These are phyloP conservation scores for Oenanthe oenanthe DNA, from an alignment of 2,113 vertebrate genomes.

Conservation along the genomic window DNA sequence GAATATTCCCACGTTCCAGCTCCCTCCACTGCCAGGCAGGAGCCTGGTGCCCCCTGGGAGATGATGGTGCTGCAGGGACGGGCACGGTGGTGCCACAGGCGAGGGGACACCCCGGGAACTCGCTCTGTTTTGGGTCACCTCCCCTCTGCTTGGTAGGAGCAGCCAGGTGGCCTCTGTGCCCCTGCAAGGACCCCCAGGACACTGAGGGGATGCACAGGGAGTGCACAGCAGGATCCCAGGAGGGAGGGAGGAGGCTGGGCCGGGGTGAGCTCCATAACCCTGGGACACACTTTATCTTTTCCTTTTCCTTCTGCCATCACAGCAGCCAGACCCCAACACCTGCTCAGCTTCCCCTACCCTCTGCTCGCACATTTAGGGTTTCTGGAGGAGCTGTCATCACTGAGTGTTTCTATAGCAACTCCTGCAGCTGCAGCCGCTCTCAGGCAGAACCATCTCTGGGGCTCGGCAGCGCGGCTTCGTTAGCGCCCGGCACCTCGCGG, in stretches of 20 bases:
- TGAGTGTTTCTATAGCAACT: constrained; percentile 54
- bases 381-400: not conserved
- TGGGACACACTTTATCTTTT: fast-evolving
- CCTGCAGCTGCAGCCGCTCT: not conserved
- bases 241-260: not conserved
- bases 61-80: fast-evolving
- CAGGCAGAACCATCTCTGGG: not conserved
- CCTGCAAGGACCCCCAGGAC: fast-evolving
- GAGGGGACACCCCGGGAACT: not conserved
- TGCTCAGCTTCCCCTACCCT: not conserved
- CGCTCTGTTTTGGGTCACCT: not conserved
- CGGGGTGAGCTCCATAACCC: fast-evolving
- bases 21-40: not conserved
- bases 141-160: not conserved
- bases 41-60: fast-evolving
- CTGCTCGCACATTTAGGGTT: not conserved
- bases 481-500: not conserved
- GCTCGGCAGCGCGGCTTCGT: not conserved
- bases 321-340: not conserved
- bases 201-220: fast-evolving
- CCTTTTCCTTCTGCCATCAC: not conserved
- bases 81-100: fast-evolving
- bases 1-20: not conserved
- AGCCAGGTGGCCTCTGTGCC: not conserved
- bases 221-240: fast-evolving